Evolutionary conservation across 2,888 invertebrate genomes (phyloP).

Genomic region (Athalia cordata): DNA sequence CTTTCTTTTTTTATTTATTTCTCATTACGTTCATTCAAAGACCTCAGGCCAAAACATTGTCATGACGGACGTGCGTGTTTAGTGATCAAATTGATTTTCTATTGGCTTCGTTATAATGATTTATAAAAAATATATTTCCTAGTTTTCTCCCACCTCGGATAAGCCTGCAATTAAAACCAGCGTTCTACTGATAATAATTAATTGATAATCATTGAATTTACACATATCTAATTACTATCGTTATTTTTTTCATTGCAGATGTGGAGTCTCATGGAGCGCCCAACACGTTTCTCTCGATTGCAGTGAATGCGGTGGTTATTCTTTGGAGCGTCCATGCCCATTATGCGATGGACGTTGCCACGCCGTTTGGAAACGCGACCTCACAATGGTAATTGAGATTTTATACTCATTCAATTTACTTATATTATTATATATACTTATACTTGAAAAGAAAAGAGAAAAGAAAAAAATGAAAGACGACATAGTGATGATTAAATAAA

Average conservation of each 20-base stretch:
- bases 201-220: constrained; percentile 46
- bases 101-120: background rate
- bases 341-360: constrained; percentile 85
- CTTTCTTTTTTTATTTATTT: background rate
- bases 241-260: constrained; percentile 72
- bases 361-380: constrained; percentile 84
- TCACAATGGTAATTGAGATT: constrained; percentile 79
- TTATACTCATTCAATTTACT: background rate
- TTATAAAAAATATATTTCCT: too few relatives aligned
- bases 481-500: background rate
- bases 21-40: background rate
- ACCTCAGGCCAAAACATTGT: background rate
- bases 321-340: constrained; percentile 84
- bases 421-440: too few relatives aligned
- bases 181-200: background rate
- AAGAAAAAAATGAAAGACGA: too few relatives aligned
- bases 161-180: too few relatives aligned
- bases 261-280: constrained; percentile 88
- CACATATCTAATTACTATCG: constrained; percentile 13
- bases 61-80: background rate
- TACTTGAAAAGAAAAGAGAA: too few relatives aligned
- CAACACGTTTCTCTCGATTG: constrained; percentile 86
- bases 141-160: too few relatives aligned
- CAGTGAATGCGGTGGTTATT: constrained; percentile 87
- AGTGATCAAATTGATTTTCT: background rate